Conservation (phyloP, 1,140 invertebrate species). For the Drosophila ercepeae region DNA sequence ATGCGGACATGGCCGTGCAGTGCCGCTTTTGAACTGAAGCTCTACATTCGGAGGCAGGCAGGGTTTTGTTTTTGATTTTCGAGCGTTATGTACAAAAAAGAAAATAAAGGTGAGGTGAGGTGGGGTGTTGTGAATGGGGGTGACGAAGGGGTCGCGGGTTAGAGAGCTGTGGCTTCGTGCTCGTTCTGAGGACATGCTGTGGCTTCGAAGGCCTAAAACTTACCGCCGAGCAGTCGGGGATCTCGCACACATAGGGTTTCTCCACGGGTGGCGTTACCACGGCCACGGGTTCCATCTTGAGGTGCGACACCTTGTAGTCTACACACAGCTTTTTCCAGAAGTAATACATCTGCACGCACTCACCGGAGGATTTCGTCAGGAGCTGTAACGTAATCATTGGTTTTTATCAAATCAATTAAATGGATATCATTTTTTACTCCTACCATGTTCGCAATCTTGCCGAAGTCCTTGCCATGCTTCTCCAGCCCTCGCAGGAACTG, state of each 20-base stretch:
- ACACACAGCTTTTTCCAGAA: slow-evolving; percentile 98
- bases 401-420: not conserved
- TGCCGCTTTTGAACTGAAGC: slow-evolving; percentile 91
- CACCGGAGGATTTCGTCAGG: slow-evolving; percentile 93
- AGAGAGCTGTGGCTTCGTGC: slow-evolving; percentile 1
- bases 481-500: slow-evolving; percentile 94
- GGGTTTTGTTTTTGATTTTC: slow-evolving; percentile 16
- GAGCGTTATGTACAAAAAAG: slow-evolving; percentile 61
- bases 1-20: slow-evolving; percentile 91
- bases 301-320: slow-evolving; percentile 86
- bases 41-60: slow-evolving; percentile 85
- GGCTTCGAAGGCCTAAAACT: slow-evolving; percentile 74
- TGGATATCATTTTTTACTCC: slow-evolving; percentile 30
- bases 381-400: slow-evolving; percentile 85
- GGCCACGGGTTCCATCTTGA: slow-evolving; percentile 70
- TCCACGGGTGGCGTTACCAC: slow-evolving; percentile 62
- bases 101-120: slow-evolving; percentile 41
- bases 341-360: slow-evolving; percentile 99
- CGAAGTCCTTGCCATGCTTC: slow-evolving; percentile 97
- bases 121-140: slow-evolving; percentile 4
- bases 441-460: slow-evolving; percentile 93
- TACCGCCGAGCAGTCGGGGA: slow-evolving; percentile 88
- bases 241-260: slow-evolving; percentile 87
- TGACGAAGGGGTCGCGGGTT: not conserved
- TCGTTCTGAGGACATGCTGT: slow-evolving; percentile 15